Percentiles rank a stretch among this genome's conserved stretches.
Conservation (phyloP, 2,888 invertebrate genomes). For the Drosophila neutralis region DNA sequence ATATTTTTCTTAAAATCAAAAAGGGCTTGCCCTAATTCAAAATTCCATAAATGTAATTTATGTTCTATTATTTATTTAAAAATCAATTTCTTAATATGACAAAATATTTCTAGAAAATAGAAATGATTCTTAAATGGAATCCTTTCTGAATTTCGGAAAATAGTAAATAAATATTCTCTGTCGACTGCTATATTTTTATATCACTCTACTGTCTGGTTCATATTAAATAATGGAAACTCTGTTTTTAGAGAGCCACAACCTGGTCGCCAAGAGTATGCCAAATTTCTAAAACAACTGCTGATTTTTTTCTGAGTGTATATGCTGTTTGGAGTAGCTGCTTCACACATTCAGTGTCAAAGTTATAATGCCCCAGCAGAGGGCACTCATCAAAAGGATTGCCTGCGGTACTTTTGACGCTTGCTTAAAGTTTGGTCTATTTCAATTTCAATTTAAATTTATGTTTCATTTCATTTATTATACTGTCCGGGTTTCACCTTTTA, state of each 20-base stretch:
- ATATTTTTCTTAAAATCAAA: no score
- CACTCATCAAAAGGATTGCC: constrained; percentile 31
- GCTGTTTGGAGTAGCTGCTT: not conserved
- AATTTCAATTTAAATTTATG: constrained; percentile 72
- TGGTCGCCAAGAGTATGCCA: no score
- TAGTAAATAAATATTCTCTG: no score
- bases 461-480: constrained; percentile 67
- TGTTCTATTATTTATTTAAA: no score
- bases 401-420: constrained; percentile 46
- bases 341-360: not conserved
- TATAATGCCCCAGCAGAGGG: not conserved
- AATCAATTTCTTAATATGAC: no score
- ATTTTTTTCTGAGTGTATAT: not conserved
- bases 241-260: not conserved
- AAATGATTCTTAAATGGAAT: no score
- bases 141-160: no score
- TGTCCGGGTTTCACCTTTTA: constrained; percentile 31
- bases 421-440: constrained; percentile 51
- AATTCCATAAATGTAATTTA: no score
- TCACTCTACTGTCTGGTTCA: no score
- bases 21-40: no score
- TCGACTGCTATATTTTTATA: no score
- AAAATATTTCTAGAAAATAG: no score
- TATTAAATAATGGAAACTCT: not conserved
- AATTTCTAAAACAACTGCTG: not conserved